These are phyloP conservation scores for Eremobia ochroleuca DNA, from an alignment of 2,888 invertebrate genomes.

Conservation along the genomic window DNA sequence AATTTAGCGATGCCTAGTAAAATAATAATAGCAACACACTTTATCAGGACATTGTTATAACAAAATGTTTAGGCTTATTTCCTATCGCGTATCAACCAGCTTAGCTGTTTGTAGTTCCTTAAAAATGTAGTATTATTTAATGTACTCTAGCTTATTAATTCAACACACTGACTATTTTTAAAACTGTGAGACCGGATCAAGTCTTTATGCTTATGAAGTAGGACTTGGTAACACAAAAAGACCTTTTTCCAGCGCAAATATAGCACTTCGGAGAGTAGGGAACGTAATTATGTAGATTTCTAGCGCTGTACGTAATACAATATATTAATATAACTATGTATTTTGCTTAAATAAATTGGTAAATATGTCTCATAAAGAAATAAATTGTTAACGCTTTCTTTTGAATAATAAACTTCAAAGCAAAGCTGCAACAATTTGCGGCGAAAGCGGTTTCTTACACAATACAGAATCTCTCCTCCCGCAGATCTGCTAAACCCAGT, in stretches of 20 bases:
- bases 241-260: not conserved
- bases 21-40: conserved; percentile 51
- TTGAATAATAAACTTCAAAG: not conserved
- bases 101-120: conserved; percentile 50
- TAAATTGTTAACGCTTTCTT: not conserved
- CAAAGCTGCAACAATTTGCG: not conserved
- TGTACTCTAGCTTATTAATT: conserved; percentile 23
- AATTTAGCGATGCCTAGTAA: conserved; percentile 52
- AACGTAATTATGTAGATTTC: not conserved
- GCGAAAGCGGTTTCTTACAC: not conserved
- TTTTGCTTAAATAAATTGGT: too few species aligned
- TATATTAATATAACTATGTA: not conserved
- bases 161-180: not conserved
- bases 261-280: not conserved
- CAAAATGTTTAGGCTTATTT: conserved; percentile 24
- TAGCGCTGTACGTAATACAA: not conserved
- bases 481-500: conserved; percentile 16
- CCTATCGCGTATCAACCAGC: not conserved
- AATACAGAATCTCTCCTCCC: conserved; percentile 3
- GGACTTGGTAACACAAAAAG: not conserved
- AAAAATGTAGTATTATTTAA: conserved; percentile 44
- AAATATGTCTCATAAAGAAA: not conserved
- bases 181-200: not conserved
- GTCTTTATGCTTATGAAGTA: not conserved
- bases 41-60: conserved; percentile 3